These are phyloP conservation scores for Drosophila cyrtoloma DNA, from an alignment of 2,888 invertebrate genomes.

Conservation along the genomic window DNA sequence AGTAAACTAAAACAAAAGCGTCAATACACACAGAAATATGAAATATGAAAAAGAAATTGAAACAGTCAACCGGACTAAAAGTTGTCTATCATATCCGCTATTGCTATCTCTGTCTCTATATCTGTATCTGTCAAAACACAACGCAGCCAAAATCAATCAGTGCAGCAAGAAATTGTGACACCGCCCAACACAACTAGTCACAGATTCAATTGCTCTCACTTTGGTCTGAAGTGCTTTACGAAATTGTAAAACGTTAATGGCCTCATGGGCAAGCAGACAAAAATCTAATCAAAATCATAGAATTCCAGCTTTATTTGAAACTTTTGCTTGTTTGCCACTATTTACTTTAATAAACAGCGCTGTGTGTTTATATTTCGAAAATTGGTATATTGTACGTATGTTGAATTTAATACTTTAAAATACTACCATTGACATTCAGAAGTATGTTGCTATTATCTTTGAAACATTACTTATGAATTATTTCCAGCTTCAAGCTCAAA, in stretches of 20 bases:
- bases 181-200: conserved; percentile 39
- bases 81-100: conserved; percentile 25
- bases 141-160: conserved; percentile 48
- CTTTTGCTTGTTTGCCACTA: conserved; percentile 17
- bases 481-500: neutral
- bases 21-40: conserved; percentile 38
- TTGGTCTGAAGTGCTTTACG: conserved; percentile 50
- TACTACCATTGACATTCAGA: neutral
- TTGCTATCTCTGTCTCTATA: conserved; percentile 2
- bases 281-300: conserved; percentile 5
- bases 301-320: conserved; percentile 20
- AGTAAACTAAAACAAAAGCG: conserved; percentile 74
- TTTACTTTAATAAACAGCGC: conserved; percentile 5
- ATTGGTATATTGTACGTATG: neutral
- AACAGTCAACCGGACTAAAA: conserved; percentile 50
- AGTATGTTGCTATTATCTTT: neutral
- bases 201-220: conserved; percentile 75
- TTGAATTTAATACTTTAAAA: neutral
- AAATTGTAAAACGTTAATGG: conserved; percentile 47
- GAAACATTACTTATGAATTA: neutral
- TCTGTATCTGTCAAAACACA: conserved; percentile 26
- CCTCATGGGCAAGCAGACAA: conserved; percentile 19
- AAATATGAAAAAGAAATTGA: conserved; percentile 69
- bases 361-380: conserved; percentile 14
- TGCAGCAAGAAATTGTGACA: conserved; percentile 34